These are phyloP conservation scores for Cryptosula pallasiana DNA, from an alignment of 2,888 invertebrate species.

Conservation along the genomic window DNA sequence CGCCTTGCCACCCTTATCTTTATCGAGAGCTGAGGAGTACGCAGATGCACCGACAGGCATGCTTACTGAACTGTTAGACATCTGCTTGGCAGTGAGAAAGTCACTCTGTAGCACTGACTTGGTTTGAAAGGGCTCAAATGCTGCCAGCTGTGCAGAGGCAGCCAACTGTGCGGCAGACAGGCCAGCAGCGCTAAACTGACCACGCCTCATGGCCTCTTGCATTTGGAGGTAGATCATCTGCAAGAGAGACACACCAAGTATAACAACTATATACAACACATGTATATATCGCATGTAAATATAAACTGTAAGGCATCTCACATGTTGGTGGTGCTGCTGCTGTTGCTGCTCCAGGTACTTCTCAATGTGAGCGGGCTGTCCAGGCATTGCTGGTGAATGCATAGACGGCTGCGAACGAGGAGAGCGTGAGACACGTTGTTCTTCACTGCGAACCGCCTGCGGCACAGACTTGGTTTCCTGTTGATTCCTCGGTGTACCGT, in stretches of 20 bases:
- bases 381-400: neutral
- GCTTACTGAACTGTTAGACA: slow-evolving; percentile 12
- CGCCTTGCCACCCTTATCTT: slow-evolving; percentile 6
- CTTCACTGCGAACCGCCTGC: neutral
- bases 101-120: slow-evolving; percentile 22
- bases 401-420: slow-evolving; percentile 1
- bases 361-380: neutral
- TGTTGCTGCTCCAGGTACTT: slow-evolving; percentile 12
- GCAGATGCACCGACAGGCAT: neutral
- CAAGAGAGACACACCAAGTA: no score
- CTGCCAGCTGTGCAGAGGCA: neutral
- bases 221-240: neutral
- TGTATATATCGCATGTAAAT: no score
- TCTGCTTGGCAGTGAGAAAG: slow-evolving; percentile 24
- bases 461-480: neutral
- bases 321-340: neutral
- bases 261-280: no score
- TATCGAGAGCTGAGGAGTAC: neutral
- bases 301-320: no score
- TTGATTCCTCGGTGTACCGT: slow-evolving; percentile 8
- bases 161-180: neutral
- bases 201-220: neutral
- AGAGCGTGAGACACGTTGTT: neutral
- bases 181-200: neutral
- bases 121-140: neutral